Percentiles rank a stretch among this genome's conserved stretches.
phyloP scores from a whole-genome alignment of 1,140 invertebrate genomes.

The Drosophila sproati region DNA sequence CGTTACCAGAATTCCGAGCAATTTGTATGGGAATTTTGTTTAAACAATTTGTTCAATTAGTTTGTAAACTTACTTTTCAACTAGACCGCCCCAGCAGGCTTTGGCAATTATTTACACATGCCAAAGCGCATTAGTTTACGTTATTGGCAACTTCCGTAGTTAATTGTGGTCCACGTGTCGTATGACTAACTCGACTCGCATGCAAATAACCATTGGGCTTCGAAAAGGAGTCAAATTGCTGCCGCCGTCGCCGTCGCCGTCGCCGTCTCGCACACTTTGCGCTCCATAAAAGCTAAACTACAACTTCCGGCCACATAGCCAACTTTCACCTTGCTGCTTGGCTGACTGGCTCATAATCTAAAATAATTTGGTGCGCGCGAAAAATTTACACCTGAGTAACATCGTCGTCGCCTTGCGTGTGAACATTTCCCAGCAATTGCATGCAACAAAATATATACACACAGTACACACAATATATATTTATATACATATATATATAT shows the following conservation, averaged over 20 bases:
- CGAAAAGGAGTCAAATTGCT: constrained; percentile 19
- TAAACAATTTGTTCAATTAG: constrained; percentile 4
- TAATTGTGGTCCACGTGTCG: constrained; percentile 66
- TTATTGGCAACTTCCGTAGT: constrained; percentile 40
- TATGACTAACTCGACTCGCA: constrained; percentile 54
- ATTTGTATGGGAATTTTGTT: not conserved
- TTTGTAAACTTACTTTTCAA: constrained; percentile 3
- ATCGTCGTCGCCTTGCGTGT: constrained; percentile 63
- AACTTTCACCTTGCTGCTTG: constrained; percentile 3
- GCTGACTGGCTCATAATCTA: constrained; percentile 68
- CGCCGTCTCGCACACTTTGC: constrained; percentile 31
- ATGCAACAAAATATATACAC: constrained; percentile 67
- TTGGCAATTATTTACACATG: constrained; percentile 33
- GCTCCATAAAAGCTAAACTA: constrained; percentile 78
- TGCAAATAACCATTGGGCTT: constrained; percentile 50
- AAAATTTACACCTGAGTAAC: constrained; percentile 73
- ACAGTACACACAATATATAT: not conserved
- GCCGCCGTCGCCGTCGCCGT: not conserved
- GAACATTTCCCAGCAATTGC: constrained; percentile 80
- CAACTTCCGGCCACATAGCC: constrained; percentile 58
- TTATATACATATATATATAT: no score
- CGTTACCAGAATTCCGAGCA: not conserved
- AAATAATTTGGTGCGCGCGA: constrained; percentile 76
- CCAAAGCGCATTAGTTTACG: constrained; percentile 38
- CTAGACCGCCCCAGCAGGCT: not conserved